These are phyloP conservation scores for Genyomyrus donnyi DNA, from an alignment of 2,113 vertebrate species.

Conservation along the genomic window DNA sequence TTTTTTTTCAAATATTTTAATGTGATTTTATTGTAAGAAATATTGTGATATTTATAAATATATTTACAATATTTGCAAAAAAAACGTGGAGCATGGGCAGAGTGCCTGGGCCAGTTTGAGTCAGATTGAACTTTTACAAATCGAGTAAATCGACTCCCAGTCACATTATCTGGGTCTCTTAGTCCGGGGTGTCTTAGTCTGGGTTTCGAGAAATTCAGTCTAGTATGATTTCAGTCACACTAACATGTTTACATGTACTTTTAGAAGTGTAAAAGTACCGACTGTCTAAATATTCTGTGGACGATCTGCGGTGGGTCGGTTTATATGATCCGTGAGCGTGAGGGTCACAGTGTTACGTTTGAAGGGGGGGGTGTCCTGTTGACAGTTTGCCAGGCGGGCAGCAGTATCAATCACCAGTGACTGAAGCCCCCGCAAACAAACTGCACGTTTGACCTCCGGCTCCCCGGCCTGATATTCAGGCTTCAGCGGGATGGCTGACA, in stretches of 20 bases:
- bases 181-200: no score
- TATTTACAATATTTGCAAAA: no score
- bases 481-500: constrained; percentile 16
- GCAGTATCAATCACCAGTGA: constrained; percentile 10
- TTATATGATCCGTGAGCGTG: background rate
- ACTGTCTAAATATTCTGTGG: background rate
- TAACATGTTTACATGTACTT: no score
- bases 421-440: background rate
- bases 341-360: background rate
- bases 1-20: no score
- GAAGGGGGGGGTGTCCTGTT: background rate
- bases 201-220: no score
- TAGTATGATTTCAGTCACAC: no score
- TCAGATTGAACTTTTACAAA: no score
- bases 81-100: background rate
- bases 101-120: no score
- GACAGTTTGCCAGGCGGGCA: background rate
- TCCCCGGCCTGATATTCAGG: background rate
- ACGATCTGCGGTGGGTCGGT: background rate
- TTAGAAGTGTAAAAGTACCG: background rate
- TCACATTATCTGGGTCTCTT: no score
- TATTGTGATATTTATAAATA: no score
- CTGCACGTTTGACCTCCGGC: background rate
- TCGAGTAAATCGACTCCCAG: no score
- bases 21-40: no score